These are phyloP conservation scores for Rhodophaea formosa DNA, from an alignment of 2,888 invertebrate genomes.

Conservation along the genomic window DNA sequence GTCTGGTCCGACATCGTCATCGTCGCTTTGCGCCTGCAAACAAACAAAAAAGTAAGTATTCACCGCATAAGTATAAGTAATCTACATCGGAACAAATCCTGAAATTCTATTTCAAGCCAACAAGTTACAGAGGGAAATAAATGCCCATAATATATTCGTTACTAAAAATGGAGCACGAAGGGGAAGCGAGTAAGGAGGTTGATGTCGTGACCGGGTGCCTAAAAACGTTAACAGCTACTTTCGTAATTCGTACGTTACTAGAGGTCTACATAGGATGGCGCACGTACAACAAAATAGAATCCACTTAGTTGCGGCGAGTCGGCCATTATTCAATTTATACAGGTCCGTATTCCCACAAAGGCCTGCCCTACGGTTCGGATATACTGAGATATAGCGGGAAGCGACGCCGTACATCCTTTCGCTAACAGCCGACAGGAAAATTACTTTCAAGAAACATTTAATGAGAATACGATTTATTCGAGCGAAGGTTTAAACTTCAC, in stretches of 20 bases:
- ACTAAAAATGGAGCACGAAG: constrained; percentile 16
- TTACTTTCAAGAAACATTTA: constrained; percentile 14
- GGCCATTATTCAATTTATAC: constrained; percentile 72
- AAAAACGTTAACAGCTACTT: constrained; percentile 31
- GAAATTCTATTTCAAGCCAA: constrained; percentile 4
- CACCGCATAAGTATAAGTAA: background rate
- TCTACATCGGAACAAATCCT: constrained; percentile 15
- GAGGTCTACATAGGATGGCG: constrained; percentile 41
- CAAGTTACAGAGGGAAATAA: background rate
- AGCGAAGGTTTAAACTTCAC: background rate
- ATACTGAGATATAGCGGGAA: constrained; percentile 22
- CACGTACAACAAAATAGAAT: constrained; percentile 67
- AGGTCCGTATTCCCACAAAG: constrained; percentile 50
- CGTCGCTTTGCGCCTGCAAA: constrained; percentile 96
- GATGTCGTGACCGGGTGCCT: constrained; percentile 35
- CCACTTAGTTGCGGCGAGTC: constrained; percentile 65
- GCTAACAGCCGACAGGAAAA: constrained; percentile 13
- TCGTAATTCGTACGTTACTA: constrained; percentile 41
- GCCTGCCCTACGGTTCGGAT: constrained; percentile 39
- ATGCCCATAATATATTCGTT: constrained; percentile 7
- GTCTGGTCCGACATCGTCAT: constrained; percentile 96
- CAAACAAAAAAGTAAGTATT: constrained; percentile 25
- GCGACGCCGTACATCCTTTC: constrained; percentile 6
- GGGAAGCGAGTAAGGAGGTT: constrained; percentile 25
- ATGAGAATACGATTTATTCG: constrained; percentile 11